Evolutionary conservation across 2,113 vertebrate species (phyloP).

Genomic region (Phycodurus eques): DNA sequence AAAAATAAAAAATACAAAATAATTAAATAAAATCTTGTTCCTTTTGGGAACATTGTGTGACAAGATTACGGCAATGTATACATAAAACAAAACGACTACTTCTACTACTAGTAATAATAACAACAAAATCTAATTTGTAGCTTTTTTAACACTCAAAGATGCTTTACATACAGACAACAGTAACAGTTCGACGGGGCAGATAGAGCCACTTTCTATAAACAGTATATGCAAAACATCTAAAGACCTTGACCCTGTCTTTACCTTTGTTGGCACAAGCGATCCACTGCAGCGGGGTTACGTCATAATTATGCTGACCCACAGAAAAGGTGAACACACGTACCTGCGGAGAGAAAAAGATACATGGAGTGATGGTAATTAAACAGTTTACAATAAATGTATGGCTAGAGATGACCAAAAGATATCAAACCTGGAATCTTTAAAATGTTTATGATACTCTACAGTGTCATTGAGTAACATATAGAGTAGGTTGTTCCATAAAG

Average conservation of each 20-base stretch:
- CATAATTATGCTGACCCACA: constrained; percentile 95
- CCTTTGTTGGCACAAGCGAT: constrained; percentile 98
- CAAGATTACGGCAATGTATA: too few relatives aligned
- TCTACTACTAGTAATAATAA: neutral
- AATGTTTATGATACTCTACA: neutral
- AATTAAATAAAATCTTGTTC: too few relatives aligned
- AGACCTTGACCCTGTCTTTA: constrained; percentile 39
- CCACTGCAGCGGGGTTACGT: constrained; percentile 95
- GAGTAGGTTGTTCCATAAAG: neutral
- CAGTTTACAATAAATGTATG: neutral
- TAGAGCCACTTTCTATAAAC: neutral
- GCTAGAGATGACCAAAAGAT: neutral
- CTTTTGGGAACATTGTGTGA: neutral
- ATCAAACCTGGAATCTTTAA: neutral
- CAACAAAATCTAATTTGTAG: neutral
- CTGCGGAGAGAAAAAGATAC: constrained; percentile 44
- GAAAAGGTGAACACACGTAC: constrained; percentile 97
- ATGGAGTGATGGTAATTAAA: neutral
- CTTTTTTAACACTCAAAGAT: neutral
- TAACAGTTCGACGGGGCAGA: neutral
- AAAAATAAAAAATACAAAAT: neutral
- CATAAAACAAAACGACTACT: too few relatives aligned
- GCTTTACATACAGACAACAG: neutral
- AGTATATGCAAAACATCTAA: neutral
- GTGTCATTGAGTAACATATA: neutral